phyloP scores from a whole-genome alignment of 2,797 vertebrate species.

The Trachops cirrhosus region DNA sequence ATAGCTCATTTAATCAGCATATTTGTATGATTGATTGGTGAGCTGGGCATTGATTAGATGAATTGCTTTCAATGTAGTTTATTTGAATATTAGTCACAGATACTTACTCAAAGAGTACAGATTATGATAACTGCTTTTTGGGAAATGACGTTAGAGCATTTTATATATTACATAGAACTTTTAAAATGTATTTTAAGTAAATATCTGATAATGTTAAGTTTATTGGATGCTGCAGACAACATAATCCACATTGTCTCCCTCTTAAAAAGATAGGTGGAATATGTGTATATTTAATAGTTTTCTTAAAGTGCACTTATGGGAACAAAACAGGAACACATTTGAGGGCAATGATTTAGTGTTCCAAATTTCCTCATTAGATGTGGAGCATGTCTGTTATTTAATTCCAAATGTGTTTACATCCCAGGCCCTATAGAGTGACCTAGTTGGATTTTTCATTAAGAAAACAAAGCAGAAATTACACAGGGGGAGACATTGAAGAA shows the following conservation, averaged over 20 bases:
- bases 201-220: not conserved
- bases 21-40: not conserved
- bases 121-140: constrained; percentile 9
- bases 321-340: not conserved
- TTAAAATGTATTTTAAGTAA: not conserved
- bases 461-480: not conserved
- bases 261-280: not conserved
- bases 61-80: not conserved
- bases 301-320: not conserved
- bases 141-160: not conserved
- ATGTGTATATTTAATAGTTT: not conserved
- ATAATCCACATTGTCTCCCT: not conserved
- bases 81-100: not conserved
- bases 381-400: not conserved
- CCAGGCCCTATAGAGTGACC: not conserved
- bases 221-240: not conserved
- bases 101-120: not conserved
- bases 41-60: not conserved
- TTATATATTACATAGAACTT: not conserved
- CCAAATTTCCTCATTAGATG: not conserved
- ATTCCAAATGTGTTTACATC: constrained; percentile 21
- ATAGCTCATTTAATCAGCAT: not conserved
- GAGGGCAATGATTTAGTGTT: constrained; percentile 1
- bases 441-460: not conserved
- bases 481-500: not conserved